A percentile compares a stretch with the other conserved stretches of the same genome.
phyloP scores from a whole-genome alignment of 2,797 vertebrate genomes.

The Melanotaenia trifasciata region DNA sequence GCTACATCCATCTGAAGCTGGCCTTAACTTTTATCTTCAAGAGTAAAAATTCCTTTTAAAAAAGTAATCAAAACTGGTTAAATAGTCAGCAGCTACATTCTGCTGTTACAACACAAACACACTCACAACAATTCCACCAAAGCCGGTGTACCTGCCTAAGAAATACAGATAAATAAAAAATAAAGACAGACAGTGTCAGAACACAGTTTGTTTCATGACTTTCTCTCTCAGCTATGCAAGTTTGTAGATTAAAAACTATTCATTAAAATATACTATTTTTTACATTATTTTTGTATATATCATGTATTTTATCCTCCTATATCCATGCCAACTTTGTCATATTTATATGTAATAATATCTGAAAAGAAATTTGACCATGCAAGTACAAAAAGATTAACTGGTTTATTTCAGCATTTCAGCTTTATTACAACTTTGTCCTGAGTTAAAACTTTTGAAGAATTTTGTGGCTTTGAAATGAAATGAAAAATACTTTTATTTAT shows the following conservation, averaged over 20 bases:
- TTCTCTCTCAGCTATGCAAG: not conserved
- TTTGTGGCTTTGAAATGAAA: not conserved
- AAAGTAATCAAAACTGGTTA: too few species aligned
- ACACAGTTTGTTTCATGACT: not conserved
- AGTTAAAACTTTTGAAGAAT: not conserved
- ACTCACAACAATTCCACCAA: too few species aligned
- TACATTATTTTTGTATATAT: not conserved
- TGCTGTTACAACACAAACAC: too few species aligned
- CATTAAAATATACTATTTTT: not conserved
- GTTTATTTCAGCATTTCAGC: not conserved
- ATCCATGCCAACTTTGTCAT: not conserved
- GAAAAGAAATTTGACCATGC: not conserved
- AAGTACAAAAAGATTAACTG: not conserved
- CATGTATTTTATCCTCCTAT: not conserved
- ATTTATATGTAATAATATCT: not conserved
- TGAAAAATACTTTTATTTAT: too few species aligned
- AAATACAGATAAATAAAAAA: not conserved
- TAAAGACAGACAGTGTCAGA: not conserved
- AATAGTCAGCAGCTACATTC: too few species aligned
- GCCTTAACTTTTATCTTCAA: too few species aligned
- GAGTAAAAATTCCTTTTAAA: too few species aligned
- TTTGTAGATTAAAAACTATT: not conserved
- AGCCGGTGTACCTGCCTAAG: too few species aligned
- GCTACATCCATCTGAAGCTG: too few species aligned
- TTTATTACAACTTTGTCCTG: not conserved